These are phyloP conservation scores for Brevipalpus yothersi DNA, from an alignment of 1,140 invertebrate species.

Conservation along the genomic window DNA sequence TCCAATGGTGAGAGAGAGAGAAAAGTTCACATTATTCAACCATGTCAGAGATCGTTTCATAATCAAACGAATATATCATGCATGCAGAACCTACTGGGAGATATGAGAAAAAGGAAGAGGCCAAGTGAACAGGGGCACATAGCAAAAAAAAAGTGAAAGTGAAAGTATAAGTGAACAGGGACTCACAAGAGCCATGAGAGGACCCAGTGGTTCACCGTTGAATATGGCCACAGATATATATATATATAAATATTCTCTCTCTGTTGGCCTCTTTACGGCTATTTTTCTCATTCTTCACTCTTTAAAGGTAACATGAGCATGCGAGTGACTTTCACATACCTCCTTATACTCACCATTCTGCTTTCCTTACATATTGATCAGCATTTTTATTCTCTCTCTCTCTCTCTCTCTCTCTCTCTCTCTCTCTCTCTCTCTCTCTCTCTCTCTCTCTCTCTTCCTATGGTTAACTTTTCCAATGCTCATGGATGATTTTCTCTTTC, in stretches of 20 bases:
- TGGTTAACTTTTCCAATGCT: too few relatives aligned
- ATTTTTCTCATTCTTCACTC: slow-evolving; percentile 39
- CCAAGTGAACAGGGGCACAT: slow-evolving; percentile 23
- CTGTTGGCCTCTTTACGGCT: slow-evolving; percentile 40
- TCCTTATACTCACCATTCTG: too few relatives aligned
- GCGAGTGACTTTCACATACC: not conserved
- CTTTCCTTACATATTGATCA: not conserved
- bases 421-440: not conserved
- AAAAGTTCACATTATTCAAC: too few relatives aligned
- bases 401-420: not conserved
- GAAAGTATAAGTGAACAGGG: too few relatives aligned
- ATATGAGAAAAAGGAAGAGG: slow-evolving; percentile 14
- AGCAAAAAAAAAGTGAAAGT: too few relatives aligned
- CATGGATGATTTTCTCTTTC: not conserved
- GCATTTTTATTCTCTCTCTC: not conserved
- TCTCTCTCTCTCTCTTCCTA: not conserved
- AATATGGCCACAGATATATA: too few relatives aligned
- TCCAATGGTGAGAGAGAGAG: too few relatives aligned
- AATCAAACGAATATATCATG: not conserved
- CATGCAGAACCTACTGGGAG: slow-evolving; percentile 26
- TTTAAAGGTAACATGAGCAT: not conserved
- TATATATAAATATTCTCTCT: slow-evolving; percentile 3
- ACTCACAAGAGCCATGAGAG: too few relatives aligned
- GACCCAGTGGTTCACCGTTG: too few relatives aligned
- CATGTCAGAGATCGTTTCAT: too few relatives aligned